Base-by-base conservation (phyloP, 2,888 invertebrate species). In the Morinoia aosen region DNA sequence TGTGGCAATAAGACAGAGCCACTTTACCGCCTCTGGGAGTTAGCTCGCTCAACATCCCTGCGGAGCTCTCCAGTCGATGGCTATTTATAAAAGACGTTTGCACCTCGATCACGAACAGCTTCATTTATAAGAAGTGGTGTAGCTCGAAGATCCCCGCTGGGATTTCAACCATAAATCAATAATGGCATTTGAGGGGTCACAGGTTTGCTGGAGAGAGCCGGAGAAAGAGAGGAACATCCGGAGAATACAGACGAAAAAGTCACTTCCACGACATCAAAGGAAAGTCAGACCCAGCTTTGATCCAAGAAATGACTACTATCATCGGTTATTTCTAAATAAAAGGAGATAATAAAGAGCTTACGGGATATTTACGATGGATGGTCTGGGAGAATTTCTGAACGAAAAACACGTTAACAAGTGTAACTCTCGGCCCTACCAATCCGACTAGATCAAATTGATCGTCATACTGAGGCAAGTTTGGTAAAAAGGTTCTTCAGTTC, bases 121-220 rank as follows among this genome's bases (percentile, higher is more conserved):
- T 93, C 93, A 57, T 93, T 93, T 93, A 93, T 93, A 57, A 57
- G 48, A 93, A 93, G 93, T 57, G 93, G 57, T 93, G 93, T 93
- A 57, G 93, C 93, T 93, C 48, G 12, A 58, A 93, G 48, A 39
- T 93, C 57, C 93, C 93, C 19, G 48, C 93, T 93, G 93, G n/a
- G 93, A 93, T 93, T 57, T 93, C 93, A 57, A 93, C 57, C 56
- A 93, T 93, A 93, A 93, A 93, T 93, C 93, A 93, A 93, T 93
- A 93, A 93, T 93, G 93, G 57, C 93, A 93, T 93, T 57, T 57
- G 93, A 90, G 90, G 90, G 90, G 90, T 90, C 90, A 90, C 90
- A 90, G 12, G 39, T 40, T 48, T 90, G 90, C 14, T 19, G 90
- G 90, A 40, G 90, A 48, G 88, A 88, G 88, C 19, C 8, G 61